Base-by-base conservation (phyloP, 2,888 invertebrate genomes). In the Nezara viridula region DNA sequence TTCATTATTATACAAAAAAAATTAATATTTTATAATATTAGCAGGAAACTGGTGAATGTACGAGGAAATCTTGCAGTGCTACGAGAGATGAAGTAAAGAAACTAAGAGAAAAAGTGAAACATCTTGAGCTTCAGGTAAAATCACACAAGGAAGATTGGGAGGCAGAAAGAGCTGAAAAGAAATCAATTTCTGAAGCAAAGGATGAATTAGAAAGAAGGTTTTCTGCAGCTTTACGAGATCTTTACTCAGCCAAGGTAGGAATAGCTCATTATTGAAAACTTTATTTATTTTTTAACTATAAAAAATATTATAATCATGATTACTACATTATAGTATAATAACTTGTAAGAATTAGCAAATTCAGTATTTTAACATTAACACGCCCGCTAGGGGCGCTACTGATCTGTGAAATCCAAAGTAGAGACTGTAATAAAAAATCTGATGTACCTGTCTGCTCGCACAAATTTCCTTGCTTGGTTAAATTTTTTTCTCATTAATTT, bases 141-240 rank as follows among this genome's bases (percentile, higher is more conserved):
- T 91, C 92, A 0, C 91, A 92, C 90, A 90, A 91, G 37, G 92
- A 92, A 87, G 92, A 92, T 90, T 92, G 92, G 92, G 92, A 92
- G 86, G 92, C 92, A 6, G 92, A 92, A 89, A 90, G 92, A 77
- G 91, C 91, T 44, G 92, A 92, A 91, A 92, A 92, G 89, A 91
- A 91, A 86, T 91, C 91, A 81, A 91, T 91, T 0, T 89, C 91
- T 49, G 91, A 91, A 86, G 92, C 92, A 47, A 92, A 92, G 86
- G 91, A 91, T 27, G 91, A 91, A 24, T 90, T 91, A 16, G 92
- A 92, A 89, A 90, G 89, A 16, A 91, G 90, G 89, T 88, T 91
- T 27, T 90, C 90, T 40, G 90, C 91, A 52, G 91, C 92, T 81
- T 86, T 91, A 90, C 89, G 90, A 73, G 91, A 92, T 86, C 55